Conservation (phyloP, 2,888 invertebrate genomes). For the Tetragonisca angustula region DNA sequence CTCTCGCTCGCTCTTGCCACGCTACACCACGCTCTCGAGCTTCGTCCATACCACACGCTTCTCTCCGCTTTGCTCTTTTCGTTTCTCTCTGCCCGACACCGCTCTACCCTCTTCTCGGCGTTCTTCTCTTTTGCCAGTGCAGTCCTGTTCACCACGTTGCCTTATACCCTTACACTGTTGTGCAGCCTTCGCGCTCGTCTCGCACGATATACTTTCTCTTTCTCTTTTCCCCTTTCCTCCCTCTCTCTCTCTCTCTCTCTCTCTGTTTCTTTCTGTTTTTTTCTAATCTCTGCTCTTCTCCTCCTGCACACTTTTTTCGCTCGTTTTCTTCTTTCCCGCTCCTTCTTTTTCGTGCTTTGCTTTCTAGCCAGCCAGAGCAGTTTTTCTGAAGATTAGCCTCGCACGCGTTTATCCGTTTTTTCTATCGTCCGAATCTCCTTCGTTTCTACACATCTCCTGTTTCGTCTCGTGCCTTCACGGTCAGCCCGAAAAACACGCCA, state of each 20-base stretch:
- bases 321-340: conserved; percentile 48
- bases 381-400: conserved; percentile 45
- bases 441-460: conserved; percentile 8
- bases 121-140: conserved; percentile 60
- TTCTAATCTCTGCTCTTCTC: neutral
- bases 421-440: conserved; percentile 26
- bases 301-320: conserved; percentile 24
- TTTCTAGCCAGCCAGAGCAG: conserved; percentile 18
- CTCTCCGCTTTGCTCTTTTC: conserved; percentile 46
- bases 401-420: conserved; percentile 54
- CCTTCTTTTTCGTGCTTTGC: conserved; percentile 49
- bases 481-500: conserved; percentile 32
- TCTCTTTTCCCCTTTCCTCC: neutral
- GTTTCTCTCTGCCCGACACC: conserved; percentile 9
- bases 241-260: neutral
- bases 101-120: conserved; percentile 46
- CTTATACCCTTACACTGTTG: conserved; percentile 56
- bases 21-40: conserved; percentile 36
- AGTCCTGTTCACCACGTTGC: conserved; percentile 75
- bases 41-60: conserved; percentile 52
- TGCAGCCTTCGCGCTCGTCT: conserved; percentile 54
- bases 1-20: conserved; percentile 62
- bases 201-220: conserved; percentile 54
- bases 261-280: neutral
- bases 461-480: neutral